Conservation (phyloP, 2,888 invertebrate genomes). For the Ennomos fuscantarius region DNA sequence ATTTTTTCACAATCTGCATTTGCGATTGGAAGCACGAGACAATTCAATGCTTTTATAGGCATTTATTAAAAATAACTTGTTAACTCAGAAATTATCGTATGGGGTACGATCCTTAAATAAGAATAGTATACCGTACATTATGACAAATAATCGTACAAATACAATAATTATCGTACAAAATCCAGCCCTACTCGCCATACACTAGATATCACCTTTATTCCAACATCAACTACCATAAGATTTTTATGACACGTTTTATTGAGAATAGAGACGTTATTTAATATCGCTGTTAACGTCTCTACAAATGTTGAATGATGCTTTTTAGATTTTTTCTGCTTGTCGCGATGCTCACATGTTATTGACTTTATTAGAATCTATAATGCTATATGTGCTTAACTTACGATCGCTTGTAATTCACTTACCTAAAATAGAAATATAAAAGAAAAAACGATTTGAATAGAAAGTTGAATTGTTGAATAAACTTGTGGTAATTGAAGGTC, state of each 20-base stretch:
- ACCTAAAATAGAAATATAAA: conserved; percentile 18
- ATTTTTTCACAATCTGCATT: too few relatives aligned
- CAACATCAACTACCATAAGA: conserved; percentile 50
- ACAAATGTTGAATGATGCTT: conserved; percentile 63
- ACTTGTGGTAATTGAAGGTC: not conserved
- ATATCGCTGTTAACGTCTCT: conserved; percentile 79
- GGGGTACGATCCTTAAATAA: too few relatives aligned
- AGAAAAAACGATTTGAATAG: conserved; percentile 9
- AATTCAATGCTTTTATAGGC: too few relatives aligned
- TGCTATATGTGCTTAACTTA: conserved; percentile 66
- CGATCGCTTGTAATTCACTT: conserved; percentile 33
- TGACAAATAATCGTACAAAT: too few relatives aligned
- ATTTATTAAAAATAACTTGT: too few relatives aligned
- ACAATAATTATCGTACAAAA: too few relatives aligned
- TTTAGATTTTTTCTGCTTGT: conserved; percentile 53
- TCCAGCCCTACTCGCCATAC: too few relatives aligned
- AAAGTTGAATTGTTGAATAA: conserved; percentile 13
- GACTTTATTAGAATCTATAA: conserved; percentile 58
- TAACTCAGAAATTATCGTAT: too few relatives aligned
- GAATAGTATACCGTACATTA: too few relatives aligned
- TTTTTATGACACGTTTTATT: conserved; percentile 75
- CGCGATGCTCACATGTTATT: conserved; percentile 55
- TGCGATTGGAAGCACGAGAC: too few relatives aligned
- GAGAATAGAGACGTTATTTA: conserved; percentile 83
- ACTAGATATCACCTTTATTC: conserved; percentile 37